Evolutionary conservation across 2,888 invertebrate genomes (phyloP).

Genomic region (Zonitis immaculata): DNA sequence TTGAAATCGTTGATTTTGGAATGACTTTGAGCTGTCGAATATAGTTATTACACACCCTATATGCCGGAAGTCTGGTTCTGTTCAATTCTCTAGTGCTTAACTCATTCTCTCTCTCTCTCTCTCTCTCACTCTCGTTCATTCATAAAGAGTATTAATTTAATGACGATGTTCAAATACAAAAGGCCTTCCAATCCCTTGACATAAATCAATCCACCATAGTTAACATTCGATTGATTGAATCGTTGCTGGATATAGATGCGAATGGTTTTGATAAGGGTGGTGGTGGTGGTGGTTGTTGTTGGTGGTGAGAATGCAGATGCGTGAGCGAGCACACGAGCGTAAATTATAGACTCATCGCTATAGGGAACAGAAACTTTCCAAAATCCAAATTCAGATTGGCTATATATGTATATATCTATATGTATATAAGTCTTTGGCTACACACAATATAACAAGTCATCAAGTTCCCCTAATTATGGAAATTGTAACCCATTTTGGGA

Average conservation of each 20-base stretch:
- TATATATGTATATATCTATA: too few relatives aligned
- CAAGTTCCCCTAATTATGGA: conserved; percentile 28
- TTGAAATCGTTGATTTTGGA: not conserved
- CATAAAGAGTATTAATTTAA: conserved; percentile 28
- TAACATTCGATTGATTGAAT: conserved; percentile 36
- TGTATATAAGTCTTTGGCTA: conserved; percentile 13
- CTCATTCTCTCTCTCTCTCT: conserved; percentile 25
- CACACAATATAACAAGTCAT: conserved; percentile 9
- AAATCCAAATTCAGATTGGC: not conserved
- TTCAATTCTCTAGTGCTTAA: conserved; percentile 9
- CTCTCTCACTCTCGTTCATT: conserved; percentile 18
- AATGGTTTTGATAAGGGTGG: too few relatives aligned
- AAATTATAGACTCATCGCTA: conserved; percentile 31
- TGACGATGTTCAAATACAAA: conserved; percentile 39
- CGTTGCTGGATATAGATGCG: not conserved
- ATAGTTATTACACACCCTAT: conserved; percentile 1
- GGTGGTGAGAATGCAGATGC: conserved; percentile 21
- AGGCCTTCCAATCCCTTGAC: conserved; percentile 25
- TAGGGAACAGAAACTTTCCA: conserved; percentile 24
- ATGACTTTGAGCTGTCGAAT: not conserved
- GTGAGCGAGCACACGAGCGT: conserved; percentile 32
- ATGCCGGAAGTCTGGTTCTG: conserved; percentile 1
- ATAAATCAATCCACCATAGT: conserved; percentile 37
- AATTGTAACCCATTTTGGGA: conserved; percentile 18
- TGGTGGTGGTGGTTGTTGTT: conserved; percentile 1